Evolutionary conservation across 1,140 invertebrate species (phyloP).

Genomic region (Danaus plexippus): DNA sequence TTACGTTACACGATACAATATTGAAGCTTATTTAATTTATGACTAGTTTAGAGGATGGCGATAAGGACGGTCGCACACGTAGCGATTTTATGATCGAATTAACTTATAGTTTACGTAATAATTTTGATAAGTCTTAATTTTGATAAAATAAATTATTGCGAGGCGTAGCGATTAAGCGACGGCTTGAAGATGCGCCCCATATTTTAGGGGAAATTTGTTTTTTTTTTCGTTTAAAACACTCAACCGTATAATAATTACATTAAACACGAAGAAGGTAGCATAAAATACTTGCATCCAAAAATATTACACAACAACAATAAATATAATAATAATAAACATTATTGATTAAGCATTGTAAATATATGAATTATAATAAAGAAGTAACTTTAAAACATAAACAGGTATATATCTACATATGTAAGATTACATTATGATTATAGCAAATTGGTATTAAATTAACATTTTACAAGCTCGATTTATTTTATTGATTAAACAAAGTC

Average conservation of each 20-base stretch:
- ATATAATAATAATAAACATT: slow-evolving; percentile 61
- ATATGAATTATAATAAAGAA: slow-evolving; percentile 66
- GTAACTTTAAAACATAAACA: slow-evolving; percentile 60
- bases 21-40: slow-evolving; percentile 57
- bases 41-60: slow-evolving; percentile 72
- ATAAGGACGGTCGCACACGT: slow-evolving; percentile 66
- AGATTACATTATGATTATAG: slow-evolving; percentile 53
- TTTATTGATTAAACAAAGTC: slow-evolving; percentile 46
- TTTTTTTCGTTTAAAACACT: slow-evolving; percentile 36
- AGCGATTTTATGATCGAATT: slow-evolving; percentile 59
- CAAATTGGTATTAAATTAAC: slow-evolving; percentile 66
- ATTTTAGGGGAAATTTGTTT: slow-evolving; percentile 22
- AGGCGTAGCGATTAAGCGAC: slow-evolving; percentile 49
- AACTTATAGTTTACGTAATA: slow-evolving; percentile 57
- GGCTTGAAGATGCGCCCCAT: slow-evolving; percentile 26
- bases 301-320: slow-evolving; percentile 67
- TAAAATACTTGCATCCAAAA: slow-evolving; percentile 68
- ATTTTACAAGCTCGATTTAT: slow-evolving; percentile 65
- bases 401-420: slow-evolving; percentile 46
- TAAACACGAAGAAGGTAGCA: slow-evolving; percentile 52
- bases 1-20: slow-evolving; percentile 43
- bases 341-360: slow-evolving; percentile 68
- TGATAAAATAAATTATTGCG: slow-evolving; percentile 56
- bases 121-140: slow-evolving; percentile 61
- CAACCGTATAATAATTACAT: slow-evolving; percentile 46